Base-by-base conservation (phyloP, 92 coral and sea anemone genomes). In the Zoanthus gigantus region DNA sequence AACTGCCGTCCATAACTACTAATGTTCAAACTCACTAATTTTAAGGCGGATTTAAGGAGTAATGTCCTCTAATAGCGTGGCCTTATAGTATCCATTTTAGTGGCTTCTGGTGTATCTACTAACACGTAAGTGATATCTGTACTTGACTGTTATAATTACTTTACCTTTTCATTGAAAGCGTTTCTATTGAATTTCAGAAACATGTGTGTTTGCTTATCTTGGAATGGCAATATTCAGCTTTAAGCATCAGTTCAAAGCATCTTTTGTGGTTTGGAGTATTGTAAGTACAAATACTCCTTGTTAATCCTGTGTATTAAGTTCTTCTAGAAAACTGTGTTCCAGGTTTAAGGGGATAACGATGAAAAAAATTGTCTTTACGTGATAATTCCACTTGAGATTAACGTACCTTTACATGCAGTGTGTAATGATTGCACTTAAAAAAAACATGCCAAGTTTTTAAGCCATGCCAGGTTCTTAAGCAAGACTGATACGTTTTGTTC, bases 141-240 rank as follows among this genome's bases (percentile, higher is more conserved):
- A 37, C 23, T 23, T 23, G 23, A 23, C 23, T 23, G 23, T 23
- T 23, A 23, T 23, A 23, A 23, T 23, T 23, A 23, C 23, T 23
- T 23, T 37, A 37, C 42, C 42, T 4, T 37, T 37, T 37, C 42
- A 37, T 37, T 37, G 2, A 37, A 37, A 12, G 56, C 15, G 16
- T 67, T 82, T 78, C 11, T 52, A 72, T 69, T 53, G 69, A n/a
- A 14, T 94, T 86, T 72, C 91, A 96, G 99, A 96, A 88, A 95
- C 99, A 2, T 96, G 99, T 83, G 98, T 96, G 44, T 96, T 96
- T 92, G 99, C 99, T 11, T 96, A 96, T 84, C 93, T 96, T 91
- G 99, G 99, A 53, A 96, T 96, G 99, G 99, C 99, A 34, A 96
- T 96, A 72, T 96, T 96, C 87, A 96, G 99, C 87, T 92, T 96